phyloP scores from a whole-genome alignment of 2,797 vertebrate species.

The Sarcoramphus papa region DNA sequence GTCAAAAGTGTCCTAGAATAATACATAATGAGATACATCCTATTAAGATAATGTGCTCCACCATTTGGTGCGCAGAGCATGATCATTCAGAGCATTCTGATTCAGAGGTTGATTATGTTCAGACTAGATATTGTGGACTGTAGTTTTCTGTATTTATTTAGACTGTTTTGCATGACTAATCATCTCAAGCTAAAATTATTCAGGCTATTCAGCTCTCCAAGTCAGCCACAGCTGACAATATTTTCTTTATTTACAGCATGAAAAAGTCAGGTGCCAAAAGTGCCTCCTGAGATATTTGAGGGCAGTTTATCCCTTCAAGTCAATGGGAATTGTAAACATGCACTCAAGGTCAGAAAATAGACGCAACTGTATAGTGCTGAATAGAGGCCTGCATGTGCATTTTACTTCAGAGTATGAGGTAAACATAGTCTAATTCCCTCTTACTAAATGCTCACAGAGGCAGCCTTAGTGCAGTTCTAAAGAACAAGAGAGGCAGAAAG shows the following conservation, averaged over 20 bases:
- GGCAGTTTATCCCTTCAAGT: background rate
- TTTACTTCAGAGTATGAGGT: background rate
- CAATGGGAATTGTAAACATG: background rate
- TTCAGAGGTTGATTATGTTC: background rate
- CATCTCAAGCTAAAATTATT: constrained; percentile 1
- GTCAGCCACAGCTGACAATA: background rate
- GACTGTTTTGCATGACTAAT: constrained; percentile 4
- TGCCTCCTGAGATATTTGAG: background rate
- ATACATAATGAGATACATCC: background rate
- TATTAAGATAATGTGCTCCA: background rate
- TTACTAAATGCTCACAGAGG: background rate
- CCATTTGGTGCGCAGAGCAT: background rate
- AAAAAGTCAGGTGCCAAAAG: background rate
- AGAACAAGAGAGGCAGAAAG: background rate
- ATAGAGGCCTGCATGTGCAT: background rate
- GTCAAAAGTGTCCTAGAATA: background rate
- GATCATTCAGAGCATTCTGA: background rate
- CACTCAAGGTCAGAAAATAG: background rate
- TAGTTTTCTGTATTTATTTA: background rate
- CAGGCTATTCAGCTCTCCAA: background rate
- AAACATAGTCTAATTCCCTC: background rate
- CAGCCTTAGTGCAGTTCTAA: background rate
- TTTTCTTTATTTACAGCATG: background rate
- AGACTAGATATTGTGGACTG: background rate
- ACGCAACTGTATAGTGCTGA: background rate